These are phyloP conservation scores for Heliconius hermathena DNA, from an alignment of 1,140 invertebrate species.

Conservation along the genomic window DNA sequence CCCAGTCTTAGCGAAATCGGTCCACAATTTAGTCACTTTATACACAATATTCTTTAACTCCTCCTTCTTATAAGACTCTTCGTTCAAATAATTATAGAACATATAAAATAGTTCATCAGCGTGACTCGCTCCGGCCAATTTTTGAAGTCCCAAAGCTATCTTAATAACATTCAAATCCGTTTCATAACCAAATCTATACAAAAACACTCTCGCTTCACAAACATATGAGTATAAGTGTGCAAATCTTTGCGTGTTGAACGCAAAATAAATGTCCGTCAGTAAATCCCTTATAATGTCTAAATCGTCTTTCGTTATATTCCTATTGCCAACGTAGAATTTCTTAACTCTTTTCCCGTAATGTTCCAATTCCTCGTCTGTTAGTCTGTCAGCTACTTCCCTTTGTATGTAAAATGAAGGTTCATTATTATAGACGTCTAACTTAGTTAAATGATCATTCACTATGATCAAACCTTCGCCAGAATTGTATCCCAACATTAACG, in stretches of 20 bases:
- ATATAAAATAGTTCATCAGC: constrained; percentile 85
- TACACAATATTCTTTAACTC: constrained; percentile 55
- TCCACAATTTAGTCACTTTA: constrained; percentile 84
- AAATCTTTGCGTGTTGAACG: constrained; percentile 69
- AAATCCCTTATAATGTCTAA: constrained; percentile 58
- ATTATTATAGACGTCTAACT: constrained; percentile 42
- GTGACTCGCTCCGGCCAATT: constrained; percentile 81
- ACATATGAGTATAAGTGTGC: constrained; percentile 48
- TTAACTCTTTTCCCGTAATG: constrained; percentile 44
- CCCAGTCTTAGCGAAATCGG: constrained; percentile 81
- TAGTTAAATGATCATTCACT: constrained; percentile 42
- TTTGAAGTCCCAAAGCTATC: constrained; percentile 48
- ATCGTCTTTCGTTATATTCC: constrained; percentile 57
- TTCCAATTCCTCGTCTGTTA: constrained; percentile 37
- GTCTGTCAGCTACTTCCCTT: constrained; percentile 38
- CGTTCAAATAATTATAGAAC: constrained; percentile 78
- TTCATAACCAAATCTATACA: constrained; percentile 78
- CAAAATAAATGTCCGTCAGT: constrained; percentile 70
- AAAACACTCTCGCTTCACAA: constrained; percentile 63
- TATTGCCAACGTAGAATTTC: constrained; percentile 79
- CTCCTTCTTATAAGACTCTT: constrained; percentile 53
- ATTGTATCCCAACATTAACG: constrained; percentile 83
- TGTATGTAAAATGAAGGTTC: constrained; percentile 44
- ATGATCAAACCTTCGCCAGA: constrained; percentile 43
- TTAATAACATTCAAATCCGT: constrained; percentile 64